Percentiles rank a stretch among this genome's conserved stretches.
Conservation (phyloP, 2,113 vertebrate species). For the Zosterops lateralis region DNA sequence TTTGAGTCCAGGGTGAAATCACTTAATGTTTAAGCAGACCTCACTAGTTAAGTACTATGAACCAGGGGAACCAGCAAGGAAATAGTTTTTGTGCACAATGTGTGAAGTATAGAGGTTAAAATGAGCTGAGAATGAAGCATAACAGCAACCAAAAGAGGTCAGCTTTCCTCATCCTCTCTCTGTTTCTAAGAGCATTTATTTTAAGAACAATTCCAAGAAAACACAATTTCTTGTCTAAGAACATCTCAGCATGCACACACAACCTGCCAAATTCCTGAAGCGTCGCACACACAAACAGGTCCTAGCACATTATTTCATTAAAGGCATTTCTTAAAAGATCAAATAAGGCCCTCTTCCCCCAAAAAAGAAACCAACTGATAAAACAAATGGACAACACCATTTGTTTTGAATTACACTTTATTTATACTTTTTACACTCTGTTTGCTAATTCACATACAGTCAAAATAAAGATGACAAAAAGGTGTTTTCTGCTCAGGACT, state of each 20-base stretch:
- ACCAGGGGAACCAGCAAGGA: background rate
- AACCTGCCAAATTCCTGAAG: background rate
- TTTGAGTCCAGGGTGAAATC: background rate
- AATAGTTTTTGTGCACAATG: background rate
- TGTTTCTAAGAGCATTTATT: background rate
- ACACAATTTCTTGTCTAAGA: background rate
- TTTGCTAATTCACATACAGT: background rate
- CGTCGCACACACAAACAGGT: background rate
- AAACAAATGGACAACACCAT: background rate
- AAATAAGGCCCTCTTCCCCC: background rate
- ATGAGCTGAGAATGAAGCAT: background rate
- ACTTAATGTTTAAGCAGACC: background rate
- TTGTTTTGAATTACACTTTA: background rate
- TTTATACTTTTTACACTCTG: background rate
- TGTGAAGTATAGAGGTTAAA: background rate
- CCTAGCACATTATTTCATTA: background rate
- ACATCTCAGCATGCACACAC: background rate
- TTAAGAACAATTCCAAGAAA: background rate
- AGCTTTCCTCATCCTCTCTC: background rate
- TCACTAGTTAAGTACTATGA: background rate
- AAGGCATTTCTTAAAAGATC: background rate
- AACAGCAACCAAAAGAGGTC: background rate
- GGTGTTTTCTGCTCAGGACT: background rate
- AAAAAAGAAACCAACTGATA: background rate
- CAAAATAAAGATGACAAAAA: background rate